phyloP scores from a whole-genome alignment of 2,888 invertebrate species.

The Nomada hirtipes region DNA sequence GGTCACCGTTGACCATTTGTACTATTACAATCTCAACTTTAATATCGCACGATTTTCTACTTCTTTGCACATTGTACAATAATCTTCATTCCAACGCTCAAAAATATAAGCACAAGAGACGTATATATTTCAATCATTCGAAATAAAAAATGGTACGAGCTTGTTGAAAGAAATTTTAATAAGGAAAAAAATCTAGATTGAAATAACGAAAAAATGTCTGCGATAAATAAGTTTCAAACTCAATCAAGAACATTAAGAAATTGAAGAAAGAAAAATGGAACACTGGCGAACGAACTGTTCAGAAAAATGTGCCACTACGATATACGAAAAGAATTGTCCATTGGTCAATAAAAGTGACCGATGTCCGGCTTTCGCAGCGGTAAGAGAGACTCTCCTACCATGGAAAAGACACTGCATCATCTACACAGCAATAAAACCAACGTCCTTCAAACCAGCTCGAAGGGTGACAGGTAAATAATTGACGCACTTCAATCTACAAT shows the following conservation, averaged over 20 bases:
- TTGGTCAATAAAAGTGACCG: constrained; percentile 29
- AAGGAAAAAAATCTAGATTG: no score
- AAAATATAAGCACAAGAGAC: neutral
- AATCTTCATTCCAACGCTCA: neutral
- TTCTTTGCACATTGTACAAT: neutral
- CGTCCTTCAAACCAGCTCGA: constrained; percentile 44
- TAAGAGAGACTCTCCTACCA: constrained; percentile 14
- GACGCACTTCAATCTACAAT: constrained; percentile 59
- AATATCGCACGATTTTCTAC: neutral
- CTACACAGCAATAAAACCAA: constrained; percentile 40
- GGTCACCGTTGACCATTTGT: constrained; percentile 32
- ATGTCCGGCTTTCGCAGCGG: constrained; percentile 31
- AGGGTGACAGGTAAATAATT: constrained; percentile 60
- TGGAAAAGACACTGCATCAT: constrained; percentile 23
- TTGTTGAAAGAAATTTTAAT: no score
- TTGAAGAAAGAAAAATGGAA: neutral
- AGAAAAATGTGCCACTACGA: neutral
- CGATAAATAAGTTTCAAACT: neutral
- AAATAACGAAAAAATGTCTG: neutral
- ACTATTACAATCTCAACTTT: constrained; percentile 27
- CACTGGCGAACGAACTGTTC: neutral
- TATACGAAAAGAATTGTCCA: neutral
- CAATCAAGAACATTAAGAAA: neutral
- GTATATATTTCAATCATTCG: neutral
- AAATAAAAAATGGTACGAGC: neutral